A percentile compares a stretch with the other conserved stretches of the same genome.
Evolutionary conservation across 2,797 vertebrate genomes (phyloP).

Genomic region (Nyctibius grandis): DNA sequence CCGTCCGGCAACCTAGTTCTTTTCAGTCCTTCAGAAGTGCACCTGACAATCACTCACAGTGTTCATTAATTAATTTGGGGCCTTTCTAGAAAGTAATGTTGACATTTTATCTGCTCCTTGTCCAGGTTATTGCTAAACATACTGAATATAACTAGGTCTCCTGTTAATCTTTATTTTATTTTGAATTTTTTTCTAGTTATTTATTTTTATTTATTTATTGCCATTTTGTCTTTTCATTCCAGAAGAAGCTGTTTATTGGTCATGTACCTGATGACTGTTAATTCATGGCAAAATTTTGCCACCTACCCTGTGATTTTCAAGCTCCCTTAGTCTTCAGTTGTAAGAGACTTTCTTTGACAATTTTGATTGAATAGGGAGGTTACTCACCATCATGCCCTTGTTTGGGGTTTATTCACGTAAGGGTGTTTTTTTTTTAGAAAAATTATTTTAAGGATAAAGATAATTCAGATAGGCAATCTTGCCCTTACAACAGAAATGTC

Average conservation of each 20-base stretch:
- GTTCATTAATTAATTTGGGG: background rate
- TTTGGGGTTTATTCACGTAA: background rate
- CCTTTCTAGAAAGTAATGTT: background rate
- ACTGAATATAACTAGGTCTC: background rate
- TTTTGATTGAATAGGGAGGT: background rate
- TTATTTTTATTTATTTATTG: background rate
- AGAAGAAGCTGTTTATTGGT: background rate
- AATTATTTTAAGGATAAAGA: background rate
- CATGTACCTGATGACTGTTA: background rate
- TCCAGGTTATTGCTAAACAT: background rate
- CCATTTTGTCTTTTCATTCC: background rate
- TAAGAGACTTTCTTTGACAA: background rate
- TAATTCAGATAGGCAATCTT: background rate
- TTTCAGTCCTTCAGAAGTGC: background rate
- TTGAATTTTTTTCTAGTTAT: background rate
- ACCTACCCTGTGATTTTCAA: background rate
- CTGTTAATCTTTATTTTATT: background rate
- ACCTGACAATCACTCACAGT: background rate
- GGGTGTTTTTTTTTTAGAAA: background rate
- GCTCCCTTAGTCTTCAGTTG: background rate
- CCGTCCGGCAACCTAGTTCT: background rate
- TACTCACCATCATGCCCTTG: background rate
- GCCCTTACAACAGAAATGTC: background rate
- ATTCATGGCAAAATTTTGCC: background rate
- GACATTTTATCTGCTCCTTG: background rate